Base-by-base conservation (phyloP, 2,888 invertebrate species). In the Atrina japonica region DNA sequence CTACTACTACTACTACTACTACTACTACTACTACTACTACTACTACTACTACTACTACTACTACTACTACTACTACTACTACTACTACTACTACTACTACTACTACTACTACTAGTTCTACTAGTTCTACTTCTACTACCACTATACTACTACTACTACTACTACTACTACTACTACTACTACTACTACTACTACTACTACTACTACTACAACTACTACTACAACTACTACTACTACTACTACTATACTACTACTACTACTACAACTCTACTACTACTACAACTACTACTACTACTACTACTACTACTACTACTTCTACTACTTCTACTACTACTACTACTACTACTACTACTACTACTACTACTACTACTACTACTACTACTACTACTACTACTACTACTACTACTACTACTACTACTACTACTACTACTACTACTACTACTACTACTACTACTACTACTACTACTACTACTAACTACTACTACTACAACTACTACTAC, bases 391-490 rank as follows among this genome's bases (percentile, higher is more conserved):
- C 29, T 55, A 55, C 29, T 55, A 55, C 55, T 27, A 25, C 55
- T 55, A 55, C 55, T 55, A 55, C 55, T 55, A 55, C 55, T 55
- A 55, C 55, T 55, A 55, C 55, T 29, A 55, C 55, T 55, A 55
- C 55, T 66, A 41, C 66, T 66, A 58, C 66, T 66, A 43, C 66
- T 66, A 58, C 66, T 66, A 58, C 66, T 66, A 58, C 66, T 66
- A 58, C 66, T 66, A 58, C 66, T 66, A 58, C 66, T 66, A 58
- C 66, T 66, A 58, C 66, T 66, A 58, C 66, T 66, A 58, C 66
- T 66, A 58, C 55, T 66, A 58, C 66, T 66, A 58, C 66, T 66
- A 43, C 66, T n/a, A n/a, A n/a, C n/a, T n/a, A n/a, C n/a, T n/a
- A n/a, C n/a, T n/a, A n/a, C n/a, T n/a, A n/a, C n/a, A 41, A 23